Evolutionary conservation across 2,113 vertebrate species (phyloP), one percentile per base, ranked within the genome.

Genomic region (Lathamus discolor): DNA sequence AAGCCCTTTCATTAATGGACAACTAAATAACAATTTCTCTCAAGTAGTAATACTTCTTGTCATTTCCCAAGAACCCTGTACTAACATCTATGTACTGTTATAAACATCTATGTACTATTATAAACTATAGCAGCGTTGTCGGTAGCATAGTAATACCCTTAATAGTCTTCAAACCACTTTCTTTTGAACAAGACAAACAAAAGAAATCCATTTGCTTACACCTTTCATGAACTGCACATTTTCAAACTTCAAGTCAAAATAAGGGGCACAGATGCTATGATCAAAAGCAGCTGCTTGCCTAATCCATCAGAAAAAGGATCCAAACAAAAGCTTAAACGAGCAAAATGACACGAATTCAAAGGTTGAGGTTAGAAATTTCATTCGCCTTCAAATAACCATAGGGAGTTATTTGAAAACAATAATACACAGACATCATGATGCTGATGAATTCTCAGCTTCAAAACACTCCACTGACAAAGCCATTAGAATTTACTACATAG

Each of bases 201-300:
- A 92, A 88, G 55, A 68, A 90, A 95, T 37, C n/a, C 10, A 73
- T 91, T 92, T 94, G 52, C 81, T 95, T 7, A 90, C 81, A 75
- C 57, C 68, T 78, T 77, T 72, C 69, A 90, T 2, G 1, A 92
- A 79, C 33, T 9, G 74, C 62, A 44, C 25, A 35, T 80, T 92
- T 85, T 73, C 49, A 94, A 83, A 87, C 77, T 83, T 92, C 64
- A 66, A 86, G 64, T 82, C 86, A 86, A 88, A 94, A 64, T 67
- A 86, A 89, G 64, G 35, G 67, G 33, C 80, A 91, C 63, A 88
- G 67, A 86, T 86, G 83, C 85, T 44, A 24, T 8, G 62, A 95
- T 88, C 83, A 93, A 92, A 88, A 88, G 46, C 86, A 95, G 85
- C 68, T 91, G 91, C 54, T 95, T 74, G 62, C 80, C 90, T 75